A percentile compares a stretch with the other conserved stretches of the same genome.
Conservation (phyloP, 2,888 invertebrate species). For the Schizaphis graminum region DNA sequence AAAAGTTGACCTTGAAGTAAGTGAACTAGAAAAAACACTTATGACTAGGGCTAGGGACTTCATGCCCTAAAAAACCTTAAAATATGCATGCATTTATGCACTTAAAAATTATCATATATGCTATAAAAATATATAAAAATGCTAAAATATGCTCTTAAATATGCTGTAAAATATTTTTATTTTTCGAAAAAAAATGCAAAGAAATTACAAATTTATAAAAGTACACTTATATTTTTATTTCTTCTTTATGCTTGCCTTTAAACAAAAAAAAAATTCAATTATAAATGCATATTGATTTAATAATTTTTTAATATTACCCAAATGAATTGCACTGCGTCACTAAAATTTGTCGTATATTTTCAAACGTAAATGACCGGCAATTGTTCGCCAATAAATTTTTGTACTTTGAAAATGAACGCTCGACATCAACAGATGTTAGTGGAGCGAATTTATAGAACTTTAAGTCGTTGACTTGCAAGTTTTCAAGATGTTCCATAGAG, state of each 20-base stretch:
- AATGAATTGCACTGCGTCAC: not conserved
- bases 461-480: not conserved
- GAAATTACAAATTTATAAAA: too few species aligned
- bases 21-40: not conserved
- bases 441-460: not conserved
- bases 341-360: not conserved
- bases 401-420: not conserved
- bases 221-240: not conserved
- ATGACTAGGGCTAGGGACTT: too few species aligned
- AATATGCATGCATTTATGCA: too few species aligned
- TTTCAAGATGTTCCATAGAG: too few species aligned
- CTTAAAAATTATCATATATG: too few species aligned
- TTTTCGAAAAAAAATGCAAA: too few species aligned
- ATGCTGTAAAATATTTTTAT: too few species aligned
- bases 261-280: not conserved
- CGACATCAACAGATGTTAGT: not conserved
- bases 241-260: not conserved
- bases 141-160: too few species aligned
- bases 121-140: too few species aligned
- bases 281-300: not conserved
- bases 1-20: not conserved
- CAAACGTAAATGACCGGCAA: not conserved
- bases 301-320: not conserved
- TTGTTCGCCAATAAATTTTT: not conserved
- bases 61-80: too few species aligned